Conservation (phyloP, 2,888 invertebrate genomes). For the Eupithecia inturbata region DNA sequence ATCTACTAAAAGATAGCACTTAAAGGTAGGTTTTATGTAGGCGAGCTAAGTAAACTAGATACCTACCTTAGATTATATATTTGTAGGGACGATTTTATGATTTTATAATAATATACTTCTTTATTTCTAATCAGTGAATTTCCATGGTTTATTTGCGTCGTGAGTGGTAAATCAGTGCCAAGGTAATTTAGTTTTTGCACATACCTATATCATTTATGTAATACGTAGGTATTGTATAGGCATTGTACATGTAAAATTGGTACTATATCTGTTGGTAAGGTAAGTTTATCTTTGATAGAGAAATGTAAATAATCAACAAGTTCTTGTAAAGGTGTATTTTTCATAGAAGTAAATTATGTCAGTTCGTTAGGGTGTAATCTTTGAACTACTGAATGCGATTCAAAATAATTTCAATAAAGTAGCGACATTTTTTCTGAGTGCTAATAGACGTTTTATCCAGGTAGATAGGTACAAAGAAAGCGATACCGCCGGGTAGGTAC, state of each 20-base stretch:
- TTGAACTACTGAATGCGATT: too few relatives aligned
- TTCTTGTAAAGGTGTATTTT: background rate
- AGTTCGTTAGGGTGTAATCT: too few relatives aligned
- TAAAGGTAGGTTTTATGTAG: too few relatives aligned
- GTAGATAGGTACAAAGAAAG: too few relatives aligned
- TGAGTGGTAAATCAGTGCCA: background rate
- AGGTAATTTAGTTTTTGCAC: background rate
- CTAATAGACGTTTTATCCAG: too few relatives aligned
- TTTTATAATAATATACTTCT: background rate
- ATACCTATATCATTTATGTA: background rate
- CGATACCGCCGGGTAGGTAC: too few relatives aligned
- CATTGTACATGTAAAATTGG: background rate
- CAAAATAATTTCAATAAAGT: too few relatives aligned
- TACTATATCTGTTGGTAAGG: background rate
- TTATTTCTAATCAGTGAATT: background rate
- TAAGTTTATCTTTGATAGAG: background rate
- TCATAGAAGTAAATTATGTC: background rate
- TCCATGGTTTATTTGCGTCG: background rate
- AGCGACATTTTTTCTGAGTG: too few relatives aligned
- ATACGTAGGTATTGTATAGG: too few relatives aligned
- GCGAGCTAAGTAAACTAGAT: background rate
- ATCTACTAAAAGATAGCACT: background rate
- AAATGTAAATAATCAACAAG: background rate
- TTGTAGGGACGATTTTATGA: background rate
- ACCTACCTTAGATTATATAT: too few relatives aligned